Evolutionary conservation across 37 sponge, comb jelly and placozoan genomes (phyloP).

Genomic region (Diacarnus erythraeanus): DNA sequence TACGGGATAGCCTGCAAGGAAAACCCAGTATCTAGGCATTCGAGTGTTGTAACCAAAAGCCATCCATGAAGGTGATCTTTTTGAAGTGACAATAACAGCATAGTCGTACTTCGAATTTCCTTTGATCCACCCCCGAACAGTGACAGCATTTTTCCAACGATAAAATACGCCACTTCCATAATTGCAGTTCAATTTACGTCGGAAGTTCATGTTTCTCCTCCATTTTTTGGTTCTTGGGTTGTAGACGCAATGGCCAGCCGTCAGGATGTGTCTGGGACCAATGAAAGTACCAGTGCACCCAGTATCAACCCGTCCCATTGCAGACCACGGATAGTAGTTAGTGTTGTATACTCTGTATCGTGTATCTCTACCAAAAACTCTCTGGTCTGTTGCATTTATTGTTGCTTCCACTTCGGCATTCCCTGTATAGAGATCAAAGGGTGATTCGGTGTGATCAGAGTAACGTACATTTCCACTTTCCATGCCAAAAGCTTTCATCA

Average conservation of each 20-base stretch:
- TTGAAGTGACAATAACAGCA: background rate
- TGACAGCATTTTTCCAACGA: background rate
- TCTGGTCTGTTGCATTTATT: background rate
- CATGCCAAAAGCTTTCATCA: no score
- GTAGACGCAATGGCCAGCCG: constrained; percentile 2
- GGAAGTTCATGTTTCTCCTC: background rate
- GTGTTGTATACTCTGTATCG: background rate
- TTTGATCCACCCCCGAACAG: background rate
- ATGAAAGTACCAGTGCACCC: constrained; percentile 5
- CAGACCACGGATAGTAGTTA: background rate
- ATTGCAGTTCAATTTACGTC: background rate
- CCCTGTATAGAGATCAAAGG: no score
- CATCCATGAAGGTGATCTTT: background rate
- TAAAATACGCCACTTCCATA: background rate
- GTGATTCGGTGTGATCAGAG: no score
- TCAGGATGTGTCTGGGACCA: constrained; percentile 7
- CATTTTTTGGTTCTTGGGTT: background rate
- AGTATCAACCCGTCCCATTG: background rate
- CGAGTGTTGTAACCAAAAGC: background rate
- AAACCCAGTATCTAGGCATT: background rate
- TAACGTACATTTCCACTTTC: no score
- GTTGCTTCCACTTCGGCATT: no score
- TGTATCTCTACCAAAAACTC: background rate
- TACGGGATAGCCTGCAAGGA: background rate
- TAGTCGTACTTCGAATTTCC: background rate